phyloP scores from a whole-genome alignment of 1,140 invertebrate species.

The Schlechtendalia chinensis region DNA sequence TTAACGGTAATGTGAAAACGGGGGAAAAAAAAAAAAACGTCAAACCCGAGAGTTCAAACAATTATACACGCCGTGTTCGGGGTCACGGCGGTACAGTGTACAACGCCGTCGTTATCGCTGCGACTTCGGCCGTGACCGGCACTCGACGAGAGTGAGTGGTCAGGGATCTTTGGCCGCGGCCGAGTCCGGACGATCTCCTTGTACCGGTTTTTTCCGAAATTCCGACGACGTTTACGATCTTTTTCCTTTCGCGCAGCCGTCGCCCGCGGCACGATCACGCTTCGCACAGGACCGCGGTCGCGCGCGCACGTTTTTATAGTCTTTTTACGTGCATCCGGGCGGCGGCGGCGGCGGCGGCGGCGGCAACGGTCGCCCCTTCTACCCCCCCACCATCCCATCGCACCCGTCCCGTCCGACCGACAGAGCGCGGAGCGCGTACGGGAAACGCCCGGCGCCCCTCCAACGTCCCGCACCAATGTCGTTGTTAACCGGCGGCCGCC shows the following conservation, averaged over 20 bases:
- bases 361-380: not conserved
- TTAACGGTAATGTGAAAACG: too few relatives aligned
- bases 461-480: not conserved
- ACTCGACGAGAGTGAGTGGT: conserved; percentile 38
- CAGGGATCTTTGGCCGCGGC: conserved; percentile 8
- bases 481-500: not conserved
- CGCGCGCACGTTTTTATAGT: not conserved
- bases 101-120: not conserved
- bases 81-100: conserved; percentile 8
- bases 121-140: conserved; percentile 34
- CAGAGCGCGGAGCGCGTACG: not conserved
- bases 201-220: conserved; percentile 34
- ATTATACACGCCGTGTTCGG: not conserved
- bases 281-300: not conserved
- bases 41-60: not conserved
- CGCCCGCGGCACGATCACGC: not conserved
- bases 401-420: not conserved
- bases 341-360: not conserved
- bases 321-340: not conserved
- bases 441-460: conserved; percentile 31
- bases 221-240: not conserved
- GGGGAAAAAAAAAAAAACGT: too few relatives aligned
- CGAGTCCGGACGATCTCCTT: conserved; percentile 35
- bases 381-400: not conserved
- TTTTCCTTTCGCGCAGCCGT: conserved; percentile 25